Evolutionary conservation across 1,140 invertebrate genomes (phyloP), one percentile per base, ranked within the genome.

Genomic region (Oscheius sp.): DNA sequence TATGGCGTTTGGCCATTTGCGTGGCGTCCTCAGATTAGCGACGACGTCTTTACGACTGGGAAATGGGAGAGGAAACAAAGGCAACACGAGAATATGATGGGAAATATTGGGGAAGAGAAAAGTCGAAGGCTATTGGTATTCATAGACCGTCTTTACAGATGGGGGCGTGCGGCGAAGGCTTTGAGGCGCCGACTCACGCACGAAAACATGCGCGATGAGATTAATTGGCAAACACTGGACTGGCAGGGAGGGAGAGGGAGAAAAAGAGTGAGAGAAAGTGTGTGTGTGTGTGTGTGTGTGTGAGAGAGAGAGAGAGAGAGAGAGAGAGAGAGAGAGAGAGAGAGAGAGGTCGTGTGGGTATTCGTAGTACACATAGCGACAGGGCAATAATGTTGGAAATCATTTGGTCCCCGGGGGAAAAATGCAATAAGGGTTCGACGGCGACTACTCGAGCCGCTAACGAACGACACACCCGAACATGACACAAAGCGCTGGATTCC

Each of bases 321-420:
- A 55, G 49, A 55, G 10, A 28, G 38, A n/a, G 38, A 42, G 10
- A 55, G 49, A 55, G 10, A 28, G 38, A n/a, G 38, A 42, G 10
- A n/a, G n/a, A n/a, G 38, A 42, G 49, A 23, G 4, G 49, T 55
- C 49, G 49, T 55, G n/a, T n/a, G n/a, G n/a, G n/a, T n/a, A n/a
- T n/a, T n/a, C n/a, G n/a, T n/a, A n/a, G n/a, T n/a, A n/a, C n/a
- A n/a, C n/a, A 55, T 26, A 55, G 4, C 49, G 49, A 55, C 49
- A 55, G 49, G 49, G 49, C 49, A 55, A 55, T 55, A 55, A 55
- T 23, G 49, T 4, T 7, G 49, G 49, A 55, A 55, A 55, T 55
- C 49, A 55, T 55, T 55, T 15, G 49, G 49, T 55, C 49, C 49
- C 49, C 49, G 15, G 49, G 49, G 49, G 49, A 55, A 55, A 55